Evolutionary conservation across 2,888 invertebrate genomes (phyloP).

Genomic region (Gandaritis pyraliata): DNA sequence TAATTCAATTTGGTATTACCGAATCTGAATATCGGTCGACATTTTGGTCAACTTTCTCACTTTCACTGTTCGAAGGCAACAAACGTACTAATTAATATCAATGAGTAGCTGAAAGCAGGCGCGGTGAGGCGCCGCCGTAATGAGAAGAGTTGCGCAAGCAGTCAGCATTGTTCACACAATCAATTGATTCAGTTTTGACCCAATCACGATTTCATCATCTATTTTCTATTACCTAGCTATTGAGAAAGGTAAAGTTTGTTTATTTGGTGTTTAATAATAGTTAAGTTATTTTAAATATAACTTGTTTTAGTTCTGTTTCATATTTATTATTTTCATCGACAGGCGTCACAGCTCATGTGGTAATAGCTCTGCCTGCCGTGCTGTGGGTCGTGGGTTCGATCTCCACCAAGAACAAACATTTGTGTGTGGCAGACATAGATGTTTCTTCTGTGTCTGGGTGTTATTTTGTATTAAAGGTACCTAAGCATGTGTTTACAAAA

Average conservation of each 20-base stretch:
- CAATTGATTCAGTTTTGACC: constrained; percentile 14
- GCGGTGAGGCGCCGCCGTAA: constrained; percentile 10
- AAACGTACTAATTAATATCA: constrained; percentile 18
- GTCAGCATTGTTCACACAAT: constrained; percentile 24
- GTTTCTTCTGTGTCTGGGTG: no score
- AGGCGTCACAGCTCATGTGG: no score
- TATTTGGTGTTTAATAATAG: background rate
- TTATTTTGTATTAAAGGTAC: no score
- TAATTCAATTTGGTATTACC: no score
- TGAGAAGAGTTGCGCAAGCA: constrained; percentile 19
- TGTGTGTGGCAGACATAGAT: no score
- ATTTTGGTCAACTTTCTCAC: background rate
- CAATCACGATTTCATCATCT: constrained; percentile 16
- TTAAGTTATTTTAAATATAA: background rate
- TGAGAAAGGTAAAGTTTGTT: background rate
- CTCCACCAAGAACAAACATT: no score
- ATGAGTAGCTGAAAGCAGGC: constrained; percentile 30
- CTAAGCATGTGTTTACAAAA: no score
- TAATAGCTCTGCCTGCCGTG: no score
- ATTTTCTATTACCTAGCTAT: constrained; percentile 2
- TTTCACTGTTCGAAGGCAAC: constrained; percentile 22
- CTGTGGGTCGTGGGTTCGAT: no score
- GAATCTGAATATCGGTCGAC: no score
- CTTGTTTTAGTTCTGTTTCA: no score
- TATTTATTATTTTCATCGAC: no score